Evolutionary conservation across 2,113 vertebrate genomes (phyloP).

Genomic region (Gyps fulvus): DNA sequence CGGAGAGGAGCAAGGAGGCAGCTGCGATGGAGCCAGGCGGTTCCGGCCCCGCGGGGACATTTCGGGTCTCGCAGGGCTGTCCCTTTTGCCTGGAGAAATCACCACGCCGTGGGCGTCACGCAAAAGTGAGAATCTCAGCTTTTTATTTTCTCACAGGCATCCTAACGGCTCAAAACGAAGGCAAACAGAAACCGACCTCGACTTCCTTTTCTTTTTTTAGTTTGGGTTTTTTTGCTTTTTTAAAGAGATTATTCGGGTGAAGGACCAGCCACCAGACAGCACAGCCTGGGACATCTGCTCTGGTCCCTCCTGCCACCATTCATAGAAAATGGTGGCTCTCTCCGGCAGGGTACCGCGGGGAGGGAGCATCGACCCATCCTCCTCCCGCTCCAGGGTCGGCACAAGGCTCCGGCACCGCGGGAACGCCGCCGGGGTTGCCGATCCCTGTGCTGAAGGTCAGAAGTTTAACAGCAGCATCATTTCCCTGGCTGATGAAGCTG

Average conservation of each 20-base stretch:
- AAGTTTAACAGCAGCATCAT: not conserved
- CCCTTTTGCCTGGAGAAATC: not conserved
- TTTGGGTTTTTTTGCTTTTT: not conserved
- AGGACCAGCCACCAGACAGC: not conserved
- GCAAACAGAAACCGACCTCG: not conserved
- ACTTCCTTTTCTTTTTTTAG: not conserved
- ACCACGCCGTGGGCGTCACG: rapidly evolving
- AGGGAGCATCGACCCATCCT: not conserved
- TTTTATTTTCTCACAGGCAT: not conserved
- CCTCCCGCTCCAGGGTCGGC: not conserved
- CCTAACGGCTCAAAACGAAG: not conserved
- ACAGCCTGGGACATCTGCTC: not conserved
- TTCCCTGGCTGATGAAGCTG: not conserved
- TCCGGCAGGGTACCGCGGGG: rapidly evolving
- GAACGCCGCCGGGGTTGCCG: rapidly evolving
- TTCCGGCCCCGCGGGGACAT: not conserved
- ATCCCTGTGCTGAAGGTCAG: not conserved
- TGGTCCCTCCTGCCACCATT: not conserved
- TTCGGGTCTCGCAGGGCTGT: not conserved
- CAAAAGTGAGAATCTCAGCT: not conserved
- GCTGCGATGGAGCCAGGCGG: not conserved
- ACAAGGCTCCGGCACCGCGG: not conserved
- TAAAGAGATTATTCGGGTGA: not conserved
- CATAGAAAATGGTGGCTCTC: not conserved
- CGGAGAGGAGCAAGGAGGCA: rapidly evolving